phyloP scores from a whole-genome alignment of 2,888 invertebrate species.

The Callimorpha dominula region DNA sequence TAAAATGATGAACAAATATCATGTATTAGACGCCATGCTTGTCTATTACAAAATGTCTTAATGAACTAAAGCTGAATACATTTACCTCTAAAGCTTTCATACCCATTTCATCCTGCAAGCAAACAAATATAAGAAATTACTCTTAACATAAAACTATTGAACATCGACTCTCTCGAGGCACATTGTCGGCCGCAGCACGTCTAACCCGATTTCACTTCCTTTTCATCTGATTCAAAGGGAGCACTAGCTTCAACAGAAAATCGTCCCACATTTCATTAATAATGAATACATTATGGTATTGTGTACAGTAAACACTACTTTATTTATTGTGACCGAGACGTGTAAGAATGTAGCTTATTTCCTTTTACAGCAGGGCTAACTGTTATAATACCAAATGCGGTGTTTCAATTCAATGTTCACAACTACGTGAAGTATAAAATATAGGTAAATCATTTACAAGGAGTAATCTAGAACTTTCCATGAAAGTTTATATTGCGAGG shows the following conservation, averaged over 20 bases:
- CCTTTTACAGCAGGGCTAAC: conserved; percentile 18
- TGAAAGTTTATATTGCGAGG: no score
- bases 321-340: conserved; percentile 16
- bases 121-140: not conserved
- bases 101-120: not conserved
- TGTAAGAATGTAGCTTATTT: conserved; percentile 17
- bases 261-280: conserved; percentile 50
- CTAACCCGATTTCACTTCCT: conserved; percentile 58
- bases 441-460: no score
- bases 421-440: no score
- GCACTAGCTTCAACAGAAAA: conserved; percentile 41
- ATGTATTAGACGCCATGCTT: no score
- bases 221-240: conserved; percentile 54
- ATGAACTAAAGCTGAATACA: not conserved
- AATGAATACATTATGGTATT: conserved; percentile 50
- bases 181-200: conserved; percentile 47
- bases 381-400: conserved; percentile 14
- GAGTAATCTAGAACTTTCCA: no score
- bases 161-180: conserved; percentile 24
- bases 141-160: conserved; percentile 18
- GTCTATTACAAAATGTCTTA: no score
- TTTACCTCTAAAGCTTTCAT: not conserved
- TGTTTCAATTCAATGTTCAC: not conserved
- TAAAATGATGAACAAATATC: no score
- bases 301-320: conserved; percentile 24